Conservation (phyloP, 2,113 vertebrate species). For the Neolamprologus kungweensis region DNA sequence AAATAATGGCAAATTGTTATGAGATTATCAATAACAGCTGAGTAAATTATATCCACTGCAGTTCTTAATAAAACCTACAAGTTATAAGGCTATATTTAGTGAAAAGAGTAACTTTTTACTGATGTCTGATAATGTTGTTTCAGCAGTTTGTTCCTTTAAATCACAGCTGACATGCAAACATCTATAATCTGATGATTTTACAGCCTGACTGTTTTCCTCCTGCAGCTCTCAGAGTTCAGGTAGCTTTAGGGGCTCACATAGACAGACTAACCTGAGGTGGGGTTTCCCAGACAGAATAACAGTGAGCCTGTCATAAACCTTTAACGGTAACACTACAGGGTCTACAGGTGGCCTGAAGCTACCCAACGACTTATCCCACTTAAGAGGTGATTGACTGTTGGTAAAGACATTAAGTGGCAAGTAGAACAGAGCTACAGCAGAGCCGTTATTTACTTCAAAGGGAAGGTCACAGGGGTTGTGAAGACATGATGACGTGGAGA, state of each 20-base stretch:
- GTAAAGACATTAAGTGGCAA: constrained; percentile 33
- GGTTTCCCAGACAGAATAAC: neutral
- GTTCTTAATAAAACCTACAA: neutral
- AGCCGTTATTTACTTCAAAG: neutral
- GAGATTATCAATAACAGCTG: neutral
- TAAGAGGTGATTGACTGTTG: constrained; percentile 14
- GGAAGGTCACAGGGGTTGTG: neutral
- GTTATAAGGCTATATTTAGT: neutral
- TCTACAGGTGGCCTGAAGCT: constrained; percentile 17
- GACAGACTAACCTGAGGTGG: neutral
- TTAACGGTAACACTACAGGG: constrained; percentile 18
- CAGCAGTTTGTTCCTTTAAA: neutral
- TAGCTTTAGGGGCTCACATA: neutral
- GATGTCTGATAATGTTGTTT: neutral
- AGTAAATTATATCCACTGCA: neutral
- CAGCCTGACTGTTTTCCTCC: neutral
- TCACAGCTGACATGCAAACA: neutral
- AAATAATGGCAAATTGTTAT: neutral
- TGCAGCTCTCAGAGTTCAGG: neutral
- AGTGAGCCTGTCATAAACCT: constrained; percentile 1
- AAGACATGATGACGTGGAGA: neutral
- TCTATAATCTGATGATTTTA: neutral
- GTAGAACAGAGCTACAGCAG: neutral
- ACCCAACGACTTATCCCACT: constrained; percentile 26
- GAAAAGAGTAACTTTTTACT: neutral